Percentiles rank a stretch among this genome's conserved stretches.
These are phyloP conservation scores for Tholera decimalis DNA, from an alignment of 2,888 invertebrate species.

Conservation along the genomic window DNA sequence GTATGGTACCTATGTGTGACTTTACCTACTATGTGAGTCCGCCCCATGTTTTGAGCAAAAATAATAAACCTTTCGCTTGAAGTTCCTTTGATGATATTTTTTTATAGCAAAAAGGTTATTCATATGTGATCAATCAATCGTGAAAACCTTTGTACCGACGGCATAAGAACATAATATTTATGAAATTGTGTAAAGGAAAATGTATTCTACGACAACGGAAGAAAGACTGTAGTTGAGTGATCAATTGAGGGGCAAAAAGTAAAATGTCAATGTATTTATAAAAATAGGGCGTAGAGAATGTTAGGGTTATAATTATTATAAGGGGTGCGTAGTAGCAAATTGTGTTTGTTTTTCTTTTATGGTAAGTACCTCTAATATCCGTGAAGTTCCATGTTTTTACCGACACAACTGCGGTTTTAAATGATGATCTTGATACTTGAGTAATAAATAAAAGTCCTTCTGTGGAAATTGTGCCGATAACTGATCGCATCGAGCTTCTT, in stretches of 20 bases:
- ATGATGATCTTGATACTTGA: too few relatives aligned
- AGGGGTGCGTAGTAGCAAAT: conserved; percentile 7
- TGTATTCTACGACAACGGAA: conserved; percentile 20
- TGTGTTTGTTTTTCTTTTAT: background rate
- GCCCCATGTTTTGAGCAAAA: conserved; percentile 34
- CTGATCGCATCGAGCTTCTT: too few relatives aligned
- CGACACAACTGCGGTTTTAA: too few relatives aligned
- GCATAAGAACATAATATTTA: conserved; percentile 63
- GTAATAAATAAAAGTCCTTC: too few relatives aligned
- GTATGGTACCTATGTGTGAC: background rate
- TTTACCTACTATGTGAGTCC: background rate
- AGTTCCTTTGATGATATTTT: conserved; percentile 55
- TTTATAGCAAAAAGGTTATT: conserved; percentile 71
- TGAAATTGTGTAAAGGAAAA: conserved; percentile 49
- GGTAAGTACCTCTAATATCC: background rate
- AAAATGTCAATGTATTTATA: conserved; percentile 58
- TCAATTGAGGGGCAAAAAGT: conserved; percentile 1
- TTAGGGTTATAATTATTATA: conserved; percentile 48
- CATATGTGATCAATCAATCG: conserved; percentile 79
- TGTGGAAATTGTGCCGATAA: too few relatives aligned
- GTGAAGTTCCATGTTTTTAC: background rate
- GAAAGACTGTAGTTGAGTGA: conserved; percentile 28
- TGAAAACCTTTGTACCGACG: conserved; percentile 64
- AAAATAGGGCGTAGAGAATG: conserved; percentile 32
- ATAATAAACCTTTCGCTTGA: conserved; percentile 39